Base-by-base conservation (phyloP, 1,140 invertebrate genomes). In the Scaptomyza hsui region DNA sequence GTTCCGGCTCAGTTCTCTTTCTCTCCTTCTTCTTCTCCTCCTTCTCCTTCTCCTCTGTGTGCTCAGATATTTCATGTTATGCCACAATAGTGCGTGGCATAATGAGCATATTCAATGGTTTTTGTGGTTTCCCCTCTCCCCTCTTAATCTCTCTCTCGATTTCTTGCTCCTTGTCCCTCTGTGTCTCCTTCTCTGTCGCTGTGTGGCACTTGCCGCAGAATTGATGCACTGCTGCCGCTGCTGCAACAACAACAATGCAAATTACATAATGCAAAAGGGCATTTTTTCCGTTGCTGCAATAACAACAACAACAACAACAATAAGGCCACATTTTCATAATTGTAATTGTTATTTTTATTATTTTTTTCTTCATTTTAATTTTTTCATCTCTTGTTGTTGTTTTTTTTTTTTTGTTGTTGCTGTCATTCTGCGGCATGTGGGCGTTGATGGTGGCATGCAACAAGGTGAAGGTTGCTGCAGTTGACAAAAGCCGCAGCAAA, bases 401-500 rank as follows among this genome's bases (percentile, higher is more conserved):
- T 53, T 29, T 10, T 15, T 21, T 16, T 57, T 24, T 48, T 15
- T 48, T 68, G 29, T 32, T 16, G 26, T 29, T 29, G 16, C 7
- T 57, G 42, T 21, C 21, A 29, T 44, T 39, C 15, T 61, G 59
- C 59, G 45, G 24, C 60, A 44, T 39, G 32, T 37, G 29, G n/a
- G 26, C 35, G 63, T 65, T 19, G n/a, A 45, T n/a, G 12, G n/a
- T 55, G 64, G 61, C 68, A 67, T 63, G 69, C 70, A 82, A 75
- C 82, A 86, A 86, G 81, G 81, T 85, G 78, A 86, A 86, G 81
- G 81, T 81, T 86, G 74, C 82, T 86, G 81, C 80, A 80, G 76
- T 75, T 73, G 73, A 80, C 76, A 85, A 55, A 80, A 80, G 72
- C 72, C 68, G 76, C 76, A 80, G 64, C 64, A 72, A 67, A 72